A percentile compares a stretch with the other conserved stretches of the same genome.
Evolutionary conservation across 1,140 invertebrate species (phyloP).

Genomic region (Grapholita molesta): DNA sequence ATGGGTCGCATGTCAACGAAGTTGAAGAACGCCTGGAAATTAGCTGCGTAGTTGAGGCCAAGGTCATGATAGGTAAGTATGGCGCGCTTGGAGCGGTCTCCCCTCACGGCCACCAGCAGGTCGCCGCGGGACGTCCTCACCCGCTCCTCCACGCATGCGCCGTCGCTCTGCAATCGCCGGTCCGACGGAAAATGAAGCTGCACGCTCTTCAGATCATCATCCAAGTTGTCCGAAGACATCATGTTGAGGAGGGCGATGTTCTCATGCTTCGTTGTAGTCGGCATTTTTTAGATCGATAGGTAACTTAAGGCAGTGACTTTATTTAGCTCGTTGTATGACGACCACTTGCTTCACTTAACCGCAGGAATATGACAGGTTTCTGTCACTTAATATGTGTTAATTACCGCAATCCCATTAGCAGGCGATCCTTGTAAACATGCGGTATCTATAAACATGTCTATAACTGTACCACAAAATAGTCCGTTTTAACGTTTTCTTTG

Average conservation of each 20-base stretch:
- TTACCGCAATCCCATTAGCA: slow-evolving; percentile 43
- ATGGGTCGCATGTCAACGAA: slow-evolving; percentile 96
- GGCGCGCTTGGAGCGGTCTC: slow-evolving; percentile 93
- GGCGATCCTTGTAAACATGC: slow-evolving; percentile 26
- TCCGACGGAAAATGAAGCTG: slow-evolving; percentile 90
- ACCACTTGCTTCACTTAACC: slow-evolving; percentile 21
- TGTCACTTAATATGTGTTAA: slow-evolving; percentile 25
- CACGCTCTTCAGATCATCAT: slow-evolving; percentile 96
- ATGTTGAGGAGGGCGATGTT: slow-evolving; percentile 70
- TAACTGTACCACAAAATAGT: slow-evolving; percentile 27
- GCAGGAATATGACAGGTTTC: slow-evolving; percentile 1
- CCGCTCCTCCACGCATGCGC: slow-evolving; percentile 82
- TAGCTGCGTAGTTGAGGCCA: slow-evolving; percentile 95
- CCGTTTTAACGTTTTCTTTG: slow-evolving; percentile 10
- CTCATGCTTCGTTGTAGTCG: slow-evolving; percentile 57
- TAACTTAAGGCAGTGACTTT: too few species aligned
- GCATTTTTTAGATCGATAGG: slow-evolving; percentile 44
- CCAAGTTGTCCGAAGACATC: slow-evolving; percentile 93
- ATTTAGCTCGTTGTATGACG: slow-evolving; percentile 21
- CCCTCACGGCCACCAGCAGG: slow-evolving; percentile 94
- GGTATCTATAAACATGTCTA: slow-evolving; percentile 28
- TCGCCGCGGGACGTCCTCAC: slow-evolving; percentile 94
- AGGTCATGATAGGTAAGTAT: slow-evolving; percentile 99
- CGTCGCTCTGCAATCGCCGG: slow-evolving; percentile 86
- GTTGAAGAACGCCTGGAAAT: slow-evolving; percentile 99